Base-by-base conservation (phyloP, 35 echinoderm and acorn worm species). In the Amphiura filiformis region DNA sequence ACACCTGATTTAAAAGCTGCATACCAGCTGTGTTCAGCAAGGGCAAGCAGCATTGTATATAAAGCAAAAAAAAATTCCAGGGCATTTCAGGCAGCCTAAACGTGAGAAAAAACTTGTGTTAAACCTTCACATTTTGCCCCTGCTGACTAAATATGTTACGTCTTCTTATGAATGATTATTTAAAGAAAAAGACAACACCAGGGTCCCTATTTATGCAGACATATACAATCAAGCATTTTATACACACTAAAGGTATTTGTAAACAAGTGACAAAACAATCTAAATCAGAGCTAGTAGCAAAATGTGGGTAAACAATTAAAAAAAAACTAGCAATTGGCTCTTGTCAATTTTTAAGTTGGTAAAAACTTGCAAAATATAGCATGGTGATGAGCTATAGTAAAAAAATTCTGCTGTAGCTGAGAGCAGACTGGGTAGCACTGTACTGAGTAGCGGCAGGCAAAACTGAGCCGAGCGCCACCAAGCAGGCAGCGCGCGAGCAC, bases 341-440 rank as follows among this genome's bases (percentile, higher is more conserved):
- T 70, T 70, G 20, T 52, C 44, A 11, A 20, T 52, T 52, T 7
- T 52, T 52, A 11, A 20, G 20, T 52, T n/a, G n/a, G n/a, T n/a
- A n/a, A 47, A 70, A 70, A 70, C 61, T 70, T 70, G 61, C 61
- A 70, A 70, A 70, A 70, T 70, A 70, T 5, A 70, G 17, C 17
- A 70, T 70, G 61, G 61, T 70, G 61, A 70, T 70, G 61, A 70
- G 61, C 61, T 70, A n/a, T n/a, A n/a, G n/a, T n/a, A 23, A 70
- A 23, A 70, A 23, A 70, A 70, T 13, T 70, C 61, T 11, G 61
- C 61, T 70, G 61, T 70, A 70, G 61, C 61, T 15, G 61, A 23
- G 1, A 70, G 61, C 41, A 70, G n/a, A n/a, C n/a, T n/a, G n/a
- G n/a, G n/a, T n/a, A n/a, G n/a, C n/a, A n/a, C n/a, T n/a, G n/a